Conservation (phyloP, 2,888 invertebrate genomes). For the Myathropa florea region DNA sequence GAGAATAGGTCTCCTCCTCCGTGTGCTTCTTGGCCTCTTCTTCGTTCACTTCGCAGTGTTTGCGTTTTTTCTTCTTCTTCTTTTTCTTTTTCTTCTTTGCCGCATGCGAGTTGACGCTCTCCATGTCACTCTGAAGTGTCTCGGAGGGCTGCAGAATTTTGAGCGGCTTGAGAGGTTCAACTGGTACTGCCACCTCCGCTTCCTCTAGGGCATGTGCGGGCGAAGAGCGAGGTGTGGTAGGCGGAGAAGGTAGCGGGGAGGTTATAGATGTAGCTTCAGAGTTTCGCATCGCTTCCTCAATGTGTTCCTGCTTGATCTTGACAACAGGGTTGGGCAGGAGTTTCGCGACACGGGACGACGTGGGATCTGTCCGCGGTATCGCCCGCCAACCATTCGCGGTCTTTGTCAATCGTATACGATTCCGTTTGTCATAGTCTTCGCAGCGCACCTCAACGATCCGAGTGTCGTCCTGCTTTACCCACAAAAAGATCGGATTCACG, state of each 20-base stretch:
- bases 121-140: neutral
- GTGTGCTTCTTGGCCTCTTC: constrained; percentile 22
- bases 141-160: constrained; percentile 43
- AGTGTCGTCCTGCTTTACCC: constrained; percentile 91
- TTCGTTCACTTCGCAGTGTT: constrained; percentile 75
- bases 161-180: constrained; percentile 45
- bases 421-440: constrained; percentile 93
- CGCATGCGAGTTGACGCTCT: constrained; percentile 16
- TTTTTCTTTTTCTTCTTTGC: constrained; percentile 73
- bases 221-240: constrained; percentile 5
- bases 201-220: constrained; percentile 36
- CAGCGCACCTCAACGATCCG: constrained; percentile 91
- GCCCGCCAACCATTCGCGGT: constrained; percentile 91
- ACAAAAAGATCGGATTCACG: constrained; percentile 91
- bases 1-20: constrained; percentile 17
- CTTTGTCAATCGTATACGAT: constrained; percentile 91
- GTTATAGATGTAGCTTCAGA: neutral
- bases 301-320: constrained; percentile 78
- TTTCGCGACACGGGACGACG: constrained; percentile 77
- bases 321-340: constrained; percentile 80
- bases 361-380: constrained; percentile 87
- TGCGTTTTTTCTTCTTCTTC: constrained; percentile 72
- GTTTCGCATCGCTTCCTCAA: constrained; percentile 63
- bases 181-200: constrained; percentile 66
- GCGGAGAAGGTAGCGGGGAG: constrained; percentile 52